Conservation (phyloP, 1,140 invertebrate genomes). For the Ptiloglossa arizonensis region DNA sequence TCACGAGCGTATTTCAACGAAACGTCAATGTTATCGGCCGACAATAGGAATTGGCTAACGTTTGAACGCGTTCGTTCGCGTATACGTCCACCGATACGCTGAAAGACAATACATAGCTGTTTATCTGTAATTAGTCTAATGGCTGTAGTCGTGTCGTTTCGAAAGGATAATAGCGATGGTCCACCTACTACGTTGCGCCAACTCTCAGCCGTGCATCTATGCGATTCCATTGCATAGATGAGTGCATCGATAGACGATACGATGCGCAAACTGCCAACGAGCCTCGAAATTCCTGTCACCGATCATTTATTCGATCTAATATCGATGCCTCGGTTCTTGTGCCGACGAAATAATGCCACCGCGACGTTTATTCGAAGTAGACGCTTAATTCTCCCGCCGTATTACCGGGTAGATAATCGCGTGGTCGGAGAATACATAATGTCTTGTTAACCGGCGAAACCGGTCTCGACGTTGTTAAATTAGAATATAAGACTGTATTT, state of each 20-base stretch:
- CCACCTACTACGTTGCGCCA: background rate
- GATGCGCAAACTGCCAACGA: slow-evolving; percentile 6
- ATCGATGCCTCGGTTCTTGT: background rate
- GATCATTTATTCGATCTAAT: slow-evolving; percentile 14
- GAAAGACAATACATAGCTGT: slow-evolving; percentile 23
- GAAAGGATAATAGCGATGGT: slow-evolving; percentile 29
- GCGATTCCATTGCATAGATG: slow-evolving; percentile 31
- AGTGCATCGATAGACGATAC: slow-evolving; percentile 22
- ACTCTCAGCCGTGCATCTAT: background rate
- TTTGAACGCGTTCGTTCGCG: background rate
- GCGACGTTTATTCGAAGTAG: background rate
- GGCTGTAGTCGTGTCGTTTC: slow-evolving; percentile 29
- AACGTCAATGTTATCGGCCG: background rate
- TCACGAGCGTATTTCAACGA: background rate
- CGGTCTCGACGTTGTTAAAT: background rate
- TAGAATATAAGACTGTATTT: background rate
- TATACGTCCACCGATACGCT: background rate
- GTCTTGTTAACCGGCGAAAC: background rate
- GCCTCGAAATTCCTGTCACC: slow-evolving; percentile 33
- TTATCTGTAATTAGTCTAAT: slow-evolving; percentile 54
- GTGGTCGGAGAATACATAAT: background rate
- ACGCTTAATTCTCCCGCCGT: background rate
- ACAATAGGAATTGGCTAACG: background rate
- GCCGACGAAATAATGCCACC: background rate
- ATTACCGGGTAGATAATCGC: background rate